phyloP scores from a whole-genome alignment of 2,113 vertebrate genomes.

The Pedetes capensis region DNA sequence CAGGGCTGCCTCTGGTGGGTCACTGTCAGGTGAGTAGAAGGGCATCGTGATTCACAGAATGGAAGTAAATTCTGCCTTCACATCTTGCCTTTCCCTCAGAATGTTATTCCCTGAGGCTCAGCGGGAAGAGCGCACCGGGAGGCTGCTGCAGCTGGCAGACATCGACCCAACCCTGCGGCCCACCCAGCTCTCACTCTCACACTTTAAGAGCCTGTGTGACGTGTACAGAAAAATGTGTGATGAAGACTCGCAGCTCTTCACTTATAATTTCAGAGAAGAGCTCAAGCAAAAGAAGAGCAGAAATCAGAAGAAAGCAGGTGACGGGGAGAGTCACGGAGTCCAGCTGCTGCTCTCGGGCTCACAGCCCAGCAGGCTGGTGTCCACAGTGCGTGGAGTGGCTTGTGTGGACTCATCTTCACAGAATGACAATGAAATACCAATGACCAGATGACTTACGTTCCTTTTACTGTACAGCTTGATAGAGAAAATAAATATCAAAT shows the following conservation, averaged over 20 bases:
- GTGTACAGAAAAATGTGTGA: constrained; percentile 89
- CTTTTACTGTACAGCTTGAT: constrained; percentile 82
- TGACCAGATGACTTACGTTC: constrained; percentile 60
- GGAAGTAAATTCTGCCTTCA: neutral
- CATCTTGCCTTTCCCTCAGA: constrained; percentile 77
- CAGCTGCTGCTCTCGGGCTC: rapidly evolving
- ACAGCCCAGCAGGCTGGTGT: rapidly evolving
- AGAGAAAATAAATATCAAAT: constrained; percentile 86
- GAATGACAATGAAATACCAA: constrained; percentile 38
- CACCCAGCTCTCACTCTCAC: constrained; percentile 87
- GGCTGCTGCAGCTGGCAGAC: constrained; percentile 87
- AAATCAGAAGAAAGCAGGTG: neutral
- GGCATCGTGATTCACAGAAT: neutral
- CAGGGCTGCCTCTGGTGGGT: neutral
- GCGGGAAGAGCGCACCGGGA: constrained; percentile 86
- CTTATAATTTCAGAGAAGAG: constrained; percentile 92
- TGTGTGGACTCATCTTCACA: neutral
- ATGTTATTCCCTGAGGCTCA: constrained; percentile 91
- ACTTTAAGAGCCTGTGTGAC: constrained; percentile 89
- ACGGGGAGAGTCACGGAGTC: neutral
- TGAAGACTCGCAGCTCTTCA: constrained; percentile 84
- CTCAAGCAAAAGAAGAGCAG: constrained; percentile 80
- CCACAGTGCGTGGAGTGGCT: neutral
- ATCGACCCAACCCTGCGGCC: constrained; percentile 93
- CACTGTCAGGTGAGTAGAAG: neutral